phyloP scores from a whole-genome alignment of 2,797 vertebrate genomes.

The Diceros bicornis region DNA sequence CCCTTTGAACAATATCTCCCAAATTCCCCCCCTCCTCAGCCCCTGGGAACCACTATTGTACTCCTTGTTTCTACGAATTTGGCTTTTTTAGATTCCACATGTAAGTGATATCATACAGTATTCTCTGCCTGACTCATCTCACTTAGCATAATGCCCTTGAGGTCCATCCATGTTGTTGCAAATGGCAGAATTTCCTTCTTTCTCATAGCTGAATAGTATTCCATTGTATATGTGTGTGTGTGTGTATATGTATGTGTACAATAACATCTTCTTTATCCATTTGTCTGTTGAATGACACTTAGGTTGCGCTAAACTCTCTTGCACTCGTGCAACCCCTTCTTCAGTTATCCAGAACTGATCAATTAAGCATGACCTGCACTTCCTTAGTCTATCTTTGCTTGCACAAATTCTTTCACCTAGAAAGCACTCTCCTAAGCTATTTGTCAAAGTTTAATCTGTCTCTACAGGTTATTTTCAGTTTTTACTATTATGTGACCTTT shows the following conservation, averaged over 20 bases:
- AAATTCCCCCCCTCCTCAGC: fast-evolving
- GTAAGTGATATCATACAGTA: background rate
- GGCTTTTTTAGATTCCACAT: background rate
- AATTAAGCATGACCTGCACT: background rate
- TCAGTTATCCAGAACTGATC: background rate
- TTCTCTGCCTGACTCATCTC: background rate
- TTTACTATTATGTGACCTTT: background rate
- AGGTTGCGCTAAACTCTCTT: background rate
- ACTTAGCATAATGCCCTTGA: background rate
- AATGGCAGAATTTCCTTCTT: background rate
- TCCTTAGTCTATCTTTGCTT: background rate
- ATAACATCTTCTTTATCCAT: background rate
- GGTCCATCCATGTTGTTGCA: background rate
- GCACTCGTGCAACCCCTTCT: background rate
- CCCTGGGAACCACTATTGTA: background rate
- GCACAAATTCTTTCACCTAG: background rate
- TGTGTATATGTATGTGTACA: too few species aligned
- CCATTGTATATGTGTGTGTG: too few species aligned
- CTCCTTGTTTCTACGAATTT: background rate
- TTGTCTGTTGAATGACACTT: background rate
- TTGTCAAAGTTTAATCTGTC: background rate
- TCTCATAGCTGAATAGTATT: background rate
- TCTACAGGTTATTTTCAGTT: background rate
- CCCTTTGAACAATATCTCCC: background rate
- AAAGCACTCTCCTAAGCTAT: background rate